Evolutionary conservation across 2,797 vertebrate genomes (phyloP).

Genomic region (Enteromius unitaeniatus): DNA sequence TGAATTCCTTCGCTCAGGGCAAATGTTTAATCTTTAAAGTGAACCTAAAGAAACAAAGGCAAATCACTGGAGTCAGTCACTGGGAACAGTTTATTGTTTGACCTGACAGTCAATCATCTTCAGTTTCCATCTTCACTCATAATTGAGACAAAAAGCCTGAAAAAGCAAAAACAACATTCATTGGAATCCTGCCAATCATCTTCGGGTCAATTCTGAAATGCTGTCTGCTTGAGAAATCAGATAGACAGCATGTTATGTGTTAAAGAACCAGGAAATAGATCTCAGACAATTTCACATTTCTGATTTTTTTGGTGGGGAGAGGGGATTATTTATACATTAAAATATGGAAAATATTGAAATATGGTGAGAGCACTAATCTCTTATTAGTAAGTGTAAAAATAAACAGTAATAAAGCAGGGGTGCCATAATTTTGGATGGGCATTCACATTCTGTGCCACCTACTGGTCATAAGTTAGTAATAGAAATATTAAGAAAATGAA

Average conservation of each 20-base stretch:
- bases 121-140: background rate
- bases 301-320: too few relatives aligned
- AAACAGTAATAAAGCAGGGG: too few relatives aligned
- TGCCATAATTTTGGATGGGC: too few relatives aligned
- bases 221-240: conserved; percentile 62
- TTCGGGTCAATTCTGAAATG: conserved; percentile 74
- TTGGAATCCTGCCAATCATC: conserved; percentile 57
- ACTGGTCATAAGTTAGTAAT: background rate
- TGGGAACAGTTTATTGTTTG: background rate
- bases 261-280: background rate
- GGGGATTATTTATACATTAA: too few relatives aligned
- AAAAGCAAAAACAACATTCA: conserved; percentile 69
- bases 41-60: background rate
- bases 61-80: background rate
- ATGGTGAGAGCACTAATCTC: too few relatives aligned
- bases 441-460: background rate
- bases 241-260: background rate
- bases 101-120: background rate
- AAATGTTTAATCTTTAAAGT: conserved; percentile 4
- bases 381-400: background rate
- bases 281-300: background rate
- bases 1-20: background rate
- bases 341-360: too few relatives aligned
- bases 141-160: conserved; percentile 65
- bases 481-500: background rate